phyloP scores from a whole-genome alignment of 2,113 vertebrate genomes.

The Macrotus californicus region DNA sequence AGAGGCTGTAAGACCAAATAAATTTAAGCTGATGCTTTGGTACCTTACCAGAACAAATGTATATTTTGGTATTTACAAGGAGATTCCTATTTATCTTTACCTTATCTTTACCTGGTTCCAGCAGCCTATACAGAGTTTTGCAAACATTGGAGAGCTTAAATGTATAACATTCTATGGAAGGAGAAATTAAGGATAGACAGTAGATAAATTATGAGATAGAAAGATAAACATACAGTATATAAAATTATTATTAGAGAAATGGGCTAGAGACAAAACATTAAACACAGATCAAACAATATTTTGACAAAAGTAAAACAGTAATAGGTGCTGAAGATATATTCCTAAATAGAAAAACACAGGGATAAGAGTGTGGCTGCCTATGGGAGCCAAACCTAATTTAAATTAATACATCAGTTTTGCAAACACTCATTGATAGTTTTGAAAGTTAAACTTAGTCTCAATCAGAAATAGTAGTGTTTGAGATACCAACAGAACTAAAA shows the following conservation, averaged over 20 bases:
- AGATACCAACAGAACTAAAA: background rate
- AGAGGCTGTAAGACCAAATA: background rate
- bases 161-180: background rate
- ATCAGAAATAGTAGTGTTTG: background rate
- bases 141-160: background rate
- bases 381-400: background rate
- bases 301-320: background rate
- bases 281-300: background rate
- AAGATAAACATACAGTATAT: background rate
- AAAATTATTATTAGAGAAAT: background rate
- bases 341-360: background rate
- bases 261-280: background rate
- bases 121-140: background rate
- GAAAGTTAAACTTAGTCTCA: background rate
- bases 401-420: background rate
- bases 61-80: background rate
- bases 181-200: background rate
- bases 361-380: background rate
- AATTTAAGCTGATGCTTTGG: background rate
- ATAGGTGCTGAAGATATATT: background rate
- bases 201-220: background rate
- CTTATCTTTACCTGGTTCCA: background rate
- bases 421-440: background rate
- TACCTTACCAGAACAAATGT: background rate
- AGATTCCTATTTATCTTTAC: background rate